phyloP scores from a whole-genome alignment of 2,113 vertebrate genomes.

The Entomyzon cyanotis region DNA sequence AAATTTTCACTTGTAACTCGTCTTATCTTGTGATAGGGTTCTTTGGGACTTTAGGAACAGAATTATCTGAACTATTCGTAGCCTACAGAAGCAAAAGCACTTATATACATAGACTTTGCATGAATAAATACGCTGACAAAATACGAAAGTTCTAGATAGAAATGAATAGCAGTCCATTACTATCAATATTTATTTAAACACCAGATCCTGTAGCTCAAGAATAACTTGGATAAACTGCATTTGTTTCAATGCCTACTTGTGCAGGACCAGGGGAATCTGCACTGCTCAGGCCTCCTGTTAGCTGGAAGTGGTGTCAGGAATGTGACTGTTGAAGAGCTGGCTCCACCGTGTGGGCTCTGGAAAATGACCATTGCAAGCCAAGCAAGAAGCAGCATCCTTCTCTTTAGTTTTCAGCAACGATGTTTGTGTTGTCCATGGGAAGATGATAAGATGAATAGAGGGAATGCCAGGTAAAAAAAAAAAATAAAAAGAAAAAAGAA shows the following conservation, averaged over 20 bases:
- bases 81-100: background rate
- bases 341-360: conserved; percentile 28
- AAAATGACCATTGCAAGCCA: background rate
- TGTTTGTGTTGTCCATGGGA: background rate
- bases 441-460: background rate
- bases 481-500: no score
- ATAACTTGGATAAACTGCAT: background rate
- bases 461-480: background rate
- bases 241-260: background rate
- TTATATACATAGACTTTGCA: background rate
- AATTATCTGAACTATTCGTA: background rate
- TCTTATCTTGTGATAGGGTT: background rate
- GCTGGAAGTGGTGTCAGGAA: background rate
- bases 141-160: background rate
- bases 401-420: background rate
- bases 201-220: background rate
- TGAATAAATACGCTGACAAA: background rate
- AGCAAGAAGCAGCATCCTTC: background rate
- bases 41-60: background rate
- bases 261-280: background rate
- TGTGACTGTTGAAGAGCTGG: background rate
- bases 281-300: background rate
- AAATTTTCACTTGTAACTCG: background rate
- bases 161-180: background rate
- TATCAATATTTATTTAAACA: background rate